Percentiles rank a stretch among this genome's conserved stretches.
Evolutionary conservation across 1,140 invertebrate genomes (phyloP).

Genomic region (Teleogryllus occipitalis): DNA sequence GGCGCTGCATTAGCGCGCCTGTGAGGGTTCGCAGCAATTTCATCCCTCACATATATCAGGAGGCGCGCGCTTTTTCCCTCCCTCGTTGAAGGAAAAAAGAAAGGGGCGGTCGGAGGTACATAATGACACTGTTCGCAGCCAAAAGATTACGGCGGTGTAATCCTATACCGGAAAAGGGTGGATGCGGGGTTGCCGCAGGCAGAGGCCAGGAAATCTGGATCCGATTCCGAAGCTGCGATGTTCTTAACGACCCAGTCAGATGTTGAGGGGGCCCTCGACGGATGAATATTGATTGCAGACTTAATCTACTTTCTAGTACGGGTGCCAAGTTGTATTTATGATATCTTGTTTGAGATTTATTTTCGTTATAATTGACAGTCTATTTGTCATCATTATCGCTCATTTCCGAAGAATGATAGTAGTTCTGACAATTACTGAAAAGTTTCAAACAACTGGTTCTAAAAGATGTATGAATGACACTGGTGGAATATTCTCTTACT

Average conservation of each 20-base stretch:
- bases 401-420: too few species aligned
- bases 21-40: background rate
- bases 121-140: background rate
- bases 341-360: background rate
- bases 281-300: background rate
- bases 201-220: background rate
- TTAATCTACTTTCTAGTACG: background rate
- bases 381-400: background rate
- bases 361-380: background rate
- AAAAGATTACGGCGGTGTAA: background rate
- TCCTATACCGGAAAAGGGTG: background rate
- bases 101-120: background rate
- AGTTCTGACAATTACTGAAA: too few species aligned
- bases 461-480: too few species aligned
- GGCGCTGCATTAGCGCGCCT: background rate
- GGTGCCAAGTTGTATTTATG: background rate
- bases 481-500: too few species aligned
- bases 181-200: background rate
- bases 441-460: too few species aligned
- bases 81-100: background rate
- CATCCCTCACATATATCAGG: slow-evolving; percentile 1
- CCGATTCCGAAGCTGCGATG: background rate
- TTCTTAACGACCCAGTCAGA: background rate
- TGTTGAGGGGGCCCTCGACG: background rate
- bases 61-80: background rate